Conservation (phyloP, 2,888 invertebrate genomes). For the Merodon equestris region DNA sequence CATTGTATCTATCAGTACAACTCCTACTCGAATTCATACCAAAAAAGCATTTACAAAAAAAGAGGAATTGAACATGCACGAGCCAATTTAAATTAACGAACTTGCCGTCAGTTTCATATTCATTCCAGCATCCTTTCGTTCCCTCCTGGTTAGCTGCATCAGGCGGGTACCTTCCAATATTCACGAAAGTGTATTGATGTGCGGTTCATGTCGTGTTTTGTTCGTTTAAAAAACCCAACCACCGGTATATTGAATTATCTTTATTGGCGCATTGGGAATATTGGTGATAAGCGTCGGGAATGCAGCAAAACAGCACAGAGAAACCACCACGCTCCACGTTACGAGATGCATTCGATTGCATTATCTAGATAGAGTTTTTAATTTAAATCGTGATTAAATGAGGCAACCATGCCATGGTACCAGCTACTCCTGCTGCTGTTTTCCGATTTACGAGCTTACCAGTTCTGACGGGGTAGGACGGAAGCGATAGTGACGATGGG, state of each 20-base stretch:
- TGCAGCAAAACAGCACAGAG: constrained; percentile 23
- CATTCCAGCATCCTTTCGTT: constrained; percentile 31
- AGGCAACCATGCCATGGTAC: constrained; percentile 24
- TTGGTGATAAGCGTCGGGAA: constrained; percentile 59
- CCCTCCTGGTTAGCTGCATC: constrained; percentile 1
- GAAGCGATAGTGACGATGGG: too few species aligned
- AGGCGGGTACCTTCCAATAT: constrained; percentile 34
- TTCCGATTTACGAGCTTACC: not conserved
- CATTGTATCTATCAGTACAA: constrained; percentile 23
- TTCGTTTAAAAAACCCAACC: constrained; percentile 52
- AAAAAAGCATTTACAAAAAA: too few species aligned
- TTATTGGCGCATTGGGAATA: constrained; percentile 63
- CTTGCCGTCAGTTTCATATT: constrained; percentile 54
- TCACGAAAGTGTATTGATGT: constrained; percentile 61
- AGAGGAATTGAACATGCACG: constrained; percentile 52
- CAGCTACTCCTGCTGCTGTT: not conserved
- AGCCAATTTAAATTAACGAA: constrained; percentile 69
- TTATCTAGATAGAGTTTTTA: constrained; percentile 69
- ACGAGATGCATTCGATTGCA: constrained; percentile 65
- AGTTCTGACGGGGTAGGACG: too few species aligned
- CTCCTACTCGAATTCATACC: too few species aligned
- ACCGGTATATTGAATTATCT: constrained; percentile 66
- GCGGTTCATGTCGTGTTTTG: constrained; percentile 66
- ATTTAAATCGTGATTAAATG: constrained; percentile 68
- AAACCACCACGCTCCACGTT: constrained; percentile 42